Conservation (phyloP, 2,888 invertebrate genomes). For the Diarsia dahlii region DNA sequence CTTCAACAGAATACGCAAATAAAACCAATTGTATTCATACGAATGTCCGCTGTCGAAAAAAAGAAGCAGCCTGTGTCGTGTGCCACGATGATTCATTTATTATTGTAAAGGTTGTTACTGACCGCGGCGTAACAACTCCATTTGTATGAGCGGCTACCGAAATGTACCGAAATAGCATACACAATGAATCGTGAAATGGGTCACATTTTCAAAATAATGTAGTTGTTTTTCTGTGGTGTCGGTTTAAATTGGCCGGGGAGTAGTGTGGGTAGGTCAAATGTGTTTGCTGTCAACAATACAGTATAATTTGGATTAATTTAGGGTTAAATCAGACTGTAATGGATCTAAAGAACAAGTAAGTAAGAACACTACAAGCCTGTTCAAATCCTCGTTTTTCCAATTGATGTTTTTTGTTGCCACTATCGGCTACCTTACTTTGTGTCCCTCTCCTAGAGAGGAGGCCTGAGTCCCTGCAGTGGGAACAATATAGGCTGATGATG, state of each 20-base stretch:
- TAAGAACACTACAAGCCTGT: too few species aligned
- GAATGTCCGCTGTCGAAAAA: constrained; percentile 55
- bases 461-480: too few species aligned
- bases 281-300: neutral
- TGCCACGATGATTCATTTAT: constrained; percentile 65
- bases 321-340: too few species aligned
- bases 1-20: constrained; percentile 59
- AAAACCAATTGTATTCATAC: constrained; percentile 59
- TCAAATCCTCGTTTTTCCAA: too few species aligned
- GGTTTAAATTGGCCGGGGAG: constrained; percentile 18
- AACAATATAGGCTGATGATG: too few species aligned
- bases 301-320: neutral
- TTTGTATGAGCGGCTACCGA: constrained; percentile 60
- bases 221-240: constrained; percentile 23
- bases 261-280: neutral
- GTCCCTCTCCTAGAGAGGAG: too few species aligned
- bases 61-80: constrained; percentile 46
- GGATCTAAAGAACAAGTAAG: too few species aligned
- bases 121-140: constrained; percentile 63
- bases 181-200: constrained; percentile 58
- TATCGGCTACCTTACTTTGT: too few species aligned
- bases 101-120: constrained; percentile 65
- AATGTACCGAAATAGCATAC: constrained; percentile 63
- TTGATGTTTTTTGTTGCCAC: too few species aligned
- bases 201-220: constrained; percentile 49